Conservation (phyloP, 2,113 vertebrate species). For the Eurystomus gularis region DNA sequence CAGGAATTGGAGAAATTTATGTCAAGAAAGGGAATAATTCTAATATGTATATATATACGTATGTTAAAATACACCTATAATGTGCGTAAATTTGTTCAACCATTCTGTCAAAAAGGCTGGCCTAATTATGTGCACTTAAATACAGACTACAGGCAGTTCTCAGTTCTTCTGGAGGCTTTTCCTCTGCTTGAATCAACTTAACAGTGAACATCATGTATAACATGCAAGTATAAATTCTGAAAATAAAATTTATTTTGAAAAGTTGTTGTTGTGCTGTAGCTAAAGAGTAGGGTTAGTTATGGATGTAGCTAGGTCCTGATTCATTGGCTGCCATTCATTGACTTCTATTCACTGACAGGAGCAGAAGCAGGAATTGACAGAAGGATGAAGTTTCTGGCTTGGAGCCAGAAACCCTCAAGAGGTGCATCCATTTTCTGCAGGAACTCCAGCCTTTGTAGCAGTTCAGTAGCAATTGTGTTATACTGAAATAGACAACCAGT, state of each 20-base stretch:
- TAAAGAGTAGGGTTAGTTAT: neutral
- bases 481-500: neutral
- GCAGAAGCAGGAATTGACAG: slow-evolving; percentile 10
- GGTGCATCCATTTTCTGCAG: slow-evolving; percentile 21
- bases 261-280: neutral
- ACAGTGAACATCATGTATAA: neutral
- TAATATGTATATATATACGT: rapidly evolving
- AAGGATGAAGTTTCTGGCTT: slow-evolving; percentile 31
- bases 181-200: neutral
- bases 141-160: neutral
- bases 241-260: neutral
- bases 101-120: neutral
- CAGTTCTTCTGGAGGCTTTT: neutral
- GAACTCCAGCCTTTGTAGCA: neutral
- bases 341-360: neutral
- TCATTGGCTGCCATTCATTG: neutral
- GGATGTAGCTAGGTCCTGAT: neutral
- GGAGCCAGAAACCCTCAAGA: slow-evolving; percentile 20
- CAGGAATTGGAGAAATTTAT: neutral
- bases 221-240: neutral
- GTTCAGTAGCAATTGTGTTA: neutral
- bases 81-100: neutral
- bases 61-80: neutral
- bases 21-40: neutral
- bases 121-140: neutral